A percentile compares a stretch with the other conserved stretches of the same genome.
Evolutionary conservation across 1,140 invertebrate species (phyloP).

Genomic region (Drusus annulatus): DNA sequence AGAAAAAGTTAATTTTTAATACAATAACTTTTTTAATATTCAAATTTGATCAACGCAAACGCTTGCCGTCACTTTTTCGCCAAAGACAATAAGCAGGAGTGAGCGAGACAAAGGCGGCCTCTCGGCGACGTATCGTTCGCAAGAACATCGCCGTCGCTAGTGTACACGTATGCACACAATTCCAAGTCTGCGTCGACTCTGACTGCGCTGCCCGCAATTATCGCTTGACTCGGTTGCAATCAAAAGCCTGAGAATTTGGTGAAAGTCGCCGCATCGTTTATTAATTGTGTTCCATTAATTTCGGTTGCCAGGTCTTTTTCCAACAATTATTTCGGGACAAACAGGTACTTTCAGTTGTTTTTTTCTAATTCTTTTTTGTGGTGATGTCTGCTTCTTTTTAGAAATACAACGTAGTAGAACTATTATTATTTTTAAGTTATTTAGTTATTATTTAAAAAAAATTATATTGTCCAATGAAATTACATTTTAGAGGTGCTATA

Average conservation of each 20-base stretch:
- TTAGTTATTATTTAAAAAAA: background rate
- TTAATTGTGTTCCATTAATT: constrained; percentile 57
- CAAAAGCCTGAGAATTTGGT: background rate
- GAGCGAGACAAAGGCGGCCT: no score
- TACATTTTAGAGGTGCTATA: no score
- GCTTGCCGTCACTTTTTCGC: no score
- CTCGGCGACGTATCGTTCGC: no score
- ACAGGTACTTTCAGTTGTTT: constrained; percentile 56
- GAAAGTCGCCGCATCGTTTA: constrained; percentile 27
- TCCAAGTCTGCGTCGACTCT: background rate
- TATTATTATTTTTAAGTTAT: constrained; percentile 16
- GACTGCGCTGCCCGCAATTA: no score
- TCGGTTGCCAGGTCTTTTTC: constrained; percentile 58
- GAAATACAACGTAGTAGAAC: background rate
- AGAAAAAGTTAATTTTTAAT: no score
- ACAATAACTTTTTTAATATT: no score
- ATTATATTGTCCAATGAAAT: no score
- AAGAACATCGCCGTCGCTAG: no score
- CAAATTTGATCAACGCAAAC: no score
- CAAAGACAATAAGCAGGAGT: no score
- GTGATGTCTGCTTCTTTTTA: constrained; percentile 25
- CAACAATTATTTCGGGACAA: constrained; percentile 56
- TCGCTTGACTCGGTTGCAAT: constrained; percentile 23
- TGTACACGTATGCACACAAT: no score
- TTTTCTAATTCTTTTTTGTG: background rate